phyloP scores from a whole-genome alignment of 2,797 vertebrate species.

The Tokudaia tokunoshimensis region DNA sequence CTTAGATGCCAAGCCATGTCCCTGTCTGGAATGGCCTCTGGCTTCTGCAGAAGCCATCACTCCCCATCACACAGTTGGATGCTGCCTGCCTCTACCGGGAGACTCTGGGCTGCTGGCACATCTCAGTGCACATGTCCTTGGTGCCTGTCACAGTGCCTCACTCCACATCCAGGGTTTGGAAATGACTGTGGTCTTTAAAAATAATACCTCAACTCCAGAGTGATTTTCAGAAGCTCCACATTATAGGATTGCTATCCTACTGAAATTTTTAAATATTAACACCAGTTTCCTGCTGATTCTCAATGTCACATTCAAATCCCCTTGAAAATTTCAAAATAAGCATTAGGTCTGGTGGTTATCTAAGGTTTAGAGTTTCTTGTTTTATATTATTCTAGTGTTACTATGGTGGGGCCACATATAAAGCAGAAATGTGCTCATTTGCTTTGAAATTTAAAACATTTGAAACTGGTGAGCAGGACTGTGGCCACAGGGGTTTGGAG shows the following conservation, averaged over 20 bases:
- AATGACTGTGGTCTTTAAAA: background rate
- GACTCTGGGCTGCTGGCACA: background rate
- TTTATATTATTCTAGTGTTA: background rate
- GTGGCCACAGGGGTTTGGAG: background rate
- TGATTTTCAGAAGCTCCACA: background rate
- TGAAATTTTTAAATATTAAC: background rate
- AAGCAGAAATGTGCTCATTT: background rate
- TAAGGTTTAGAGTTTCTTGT: background rate
- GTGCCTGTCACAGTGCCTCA: background rate
- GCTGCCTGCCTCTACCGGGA: background rate
- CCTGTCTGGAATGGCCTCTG: fast-evolving
- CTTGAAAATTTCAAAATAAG: conserved; percentile 6
- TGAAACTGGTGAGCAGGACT: background rate
- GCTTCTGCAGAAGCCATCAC: no score
- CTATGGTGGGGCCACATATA: background rate
- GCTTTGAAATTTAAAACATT: background rate
- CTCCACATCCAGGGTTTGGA: background rate
- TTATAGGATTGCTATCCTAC: no score
- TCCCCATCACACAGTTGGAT: fast-evolving
- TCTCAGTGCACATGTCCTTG: no score
- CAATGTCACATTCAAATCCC: background rate
- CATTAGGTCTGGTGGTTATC: background rate
- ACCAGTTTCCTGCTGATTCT: background rate
- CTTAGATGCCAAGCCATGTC: background rate
- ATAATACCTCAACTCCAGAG: background rate